Percentiles rank a stretch among this genome's conserved stretches.
phyloP scores from a whole-genome alignment of 2,113 vertebrate species.

The Ctenomys sociabilis region DNA sequence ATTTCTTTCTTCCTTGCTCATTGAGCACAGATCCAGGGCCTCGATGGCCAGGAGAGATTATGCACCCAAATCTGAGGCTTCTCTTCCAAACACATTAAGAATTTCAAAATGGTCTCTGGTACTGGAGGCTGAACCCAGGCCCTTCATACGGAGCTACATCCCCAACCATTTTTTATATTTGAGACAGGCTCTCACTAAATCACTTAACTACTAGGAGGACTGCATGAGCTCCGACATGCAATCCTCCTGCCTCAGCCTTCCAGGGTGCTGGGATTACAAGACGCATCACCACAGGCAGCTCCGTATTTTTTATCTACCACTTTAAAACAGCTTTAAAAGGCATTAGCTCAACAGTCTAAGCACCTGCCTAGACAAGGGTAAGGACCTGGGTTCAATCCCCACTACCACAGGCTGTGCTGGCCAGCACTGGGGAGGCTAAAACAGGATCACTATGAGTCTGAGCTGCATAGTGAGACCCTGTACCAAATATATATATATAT shows the following conservation, averaged over 20 bases:
- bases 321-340: neutral
- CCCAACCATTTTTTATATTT: neutral
- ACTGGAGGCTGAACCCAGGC: neutral
- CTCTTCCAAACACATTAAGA: constrained; percentile 6
- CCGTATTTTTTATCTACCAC: neutral
- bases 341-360: too few relatives aligned
- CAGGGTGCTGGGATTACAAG: neutral
- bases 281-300: neutral
- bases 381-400: too few relatives aligned
- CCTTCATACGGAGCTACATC: neutral
- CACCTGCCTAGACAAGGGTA: too few relatives aligned
- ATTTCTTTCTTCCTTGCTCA: neutral
- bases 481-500: too few relatives aligned
- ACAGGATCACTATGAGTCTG: too few relatives aligned
- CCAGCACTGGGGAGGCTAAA: too few relatives aligned
- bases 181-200: neutral
- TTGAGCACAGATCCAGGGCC: neutral
- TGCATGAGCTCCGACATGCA: neutral
- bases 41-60: neutral
- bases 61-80: neutral
- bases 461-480: too few relatives aligned
- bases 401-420: too few relatives aligned
- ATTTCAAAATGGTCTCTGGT: neutral
- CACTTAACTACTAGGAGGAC: neutral
- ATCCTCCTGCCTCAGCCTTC: neutral